Conservation (phyloP, 2,888 invertebrate genomes). For the Dynastes grantii region DNA sequence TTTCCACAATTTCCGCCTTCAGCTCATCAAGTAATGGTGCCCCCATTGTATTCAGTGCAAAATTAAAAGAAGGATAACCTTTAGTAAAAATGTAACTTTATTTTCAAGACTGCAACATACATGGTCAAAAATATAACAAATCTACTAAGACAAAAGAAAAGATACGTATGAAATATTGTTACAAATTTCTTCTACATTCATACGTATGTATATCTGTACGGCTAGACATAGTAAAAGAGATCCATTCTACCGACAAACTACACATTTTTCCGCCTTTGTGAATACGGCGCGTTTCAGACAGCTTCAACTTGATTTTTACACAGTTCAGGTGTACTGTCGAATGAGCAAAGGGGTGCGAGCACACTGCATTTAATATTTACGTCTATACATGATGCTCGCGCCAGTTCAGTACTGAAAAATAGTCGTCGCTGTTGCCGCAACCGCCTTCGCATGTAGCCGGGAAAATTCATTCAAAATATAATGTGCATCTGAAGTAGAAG, state of each 20-base stretch:
- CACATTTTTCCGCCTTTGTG: constrained; percentile 35
- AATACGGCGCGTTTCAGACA: constrained; percentile 2
- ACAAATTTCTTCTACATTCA: not conserved
- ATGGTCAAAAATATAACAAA: no score
- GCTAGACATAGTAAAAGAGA: not conserved
- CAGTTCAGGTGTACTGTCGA: constrained; percentile 14
- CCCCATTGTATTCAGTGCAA: no score
- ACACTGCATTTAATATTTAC: constrained; percentile 20
- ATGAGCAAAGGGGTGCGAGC: constrained; percentile 16
- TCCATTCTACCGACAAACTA: not conserved
- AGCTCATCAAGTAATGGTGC: no score
- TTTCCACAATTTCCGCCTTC: no score
- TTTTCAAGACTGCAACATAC: no score
- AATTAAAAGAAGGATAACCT: no score
- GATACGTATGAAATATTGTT: no score
- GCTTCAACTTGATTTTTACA: not conserved
- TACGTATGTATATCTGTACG: not conserved
- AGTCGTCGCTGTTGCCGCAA: constrained; percentile 1
- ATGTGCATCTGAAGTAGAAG: constrained; percentile 20
- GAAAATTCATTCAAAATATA: constrained; percentile 12
- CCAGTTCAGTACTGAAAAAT: constrained; percentile 21
- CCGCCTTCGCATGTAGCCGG: not conserved
- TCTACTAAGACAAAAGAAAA: no score
- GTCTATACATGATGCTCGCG: constrained; percentile 24
- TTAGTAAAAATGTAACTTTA: no score